A percentile compares a stretch with the other conserved stretches of the same genome.
phyloP scores from a whole-genome alignment of 2,888 invertebrate genomes.

The Phlogophora meticulosa region DNA sequence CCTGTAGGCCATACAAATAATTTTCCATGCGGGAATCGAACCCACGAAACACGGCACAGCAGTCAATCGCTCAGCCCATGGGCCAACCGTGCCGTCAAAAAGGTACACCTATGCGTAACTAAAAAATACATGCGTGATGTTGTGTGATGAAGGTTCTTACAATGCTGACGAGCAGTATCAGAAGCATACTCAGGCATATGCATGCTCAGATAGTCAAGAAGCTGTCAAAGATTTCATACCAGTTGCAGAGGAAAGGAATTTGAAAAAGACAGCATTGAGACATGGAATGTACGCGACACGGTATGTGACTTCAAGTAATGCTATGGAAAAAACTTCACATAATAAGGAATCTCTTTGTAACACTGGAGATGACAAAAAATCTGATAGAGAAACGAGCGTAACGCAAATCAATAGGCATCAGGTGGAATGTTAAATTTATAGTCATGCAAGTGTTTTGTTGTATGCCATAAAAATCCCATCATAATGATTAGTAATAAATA shows the following conservation, averaged over 20 bases:
- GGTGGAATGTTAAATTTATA: slow-evolving; percentile 34
- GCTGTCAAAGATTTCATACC: background rate
- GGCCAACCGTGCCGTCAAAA: too few species aligned
- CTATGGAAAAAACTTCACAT: slow-evolving; percentile 18
- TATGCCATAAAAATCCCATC: slow-evolving; percentile 56
- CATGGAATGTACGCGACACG: slow-evolving; percentile 39
- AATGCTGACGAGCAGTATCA: too few species aligned
- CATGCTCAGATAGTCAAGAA: background rate
- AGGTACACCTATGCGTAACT: too few species aligned
- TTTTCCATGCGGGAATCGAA: too few species aligned
- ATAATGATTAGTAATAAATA: slow-evolving; percentile 64
- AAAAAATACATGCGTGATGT: too few species aligned
- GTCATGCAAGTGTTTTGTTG: slow-evolving; percentile 47
- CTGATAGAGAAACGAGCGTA: slow-evolving; percentile 10
- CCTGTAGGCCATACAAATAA: too few species aligned
- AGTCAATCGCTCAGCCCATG: too few species aligned
- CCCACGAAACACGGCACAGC: background rate
- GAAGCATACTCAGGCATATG: too few species aligned
- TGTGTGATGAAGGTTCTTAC: too few species aligned
- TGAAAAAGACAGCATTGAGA: slow-evolving; percentile 2
- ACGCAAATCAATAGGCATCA: slow-evolving; percentile 5
- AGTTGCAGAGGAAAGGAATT: background rate
- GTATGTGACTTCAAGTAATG: slow-evolving; percentile 24
- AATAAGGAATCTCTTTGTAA: slow-evolving; percentile 26
- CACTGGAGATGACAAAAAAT: slow-evolving; percentile 35